phyloP scores from a whole-genome alignment of 2,113 vertebrate genomes.

The Dinomys branickii region DNA sequence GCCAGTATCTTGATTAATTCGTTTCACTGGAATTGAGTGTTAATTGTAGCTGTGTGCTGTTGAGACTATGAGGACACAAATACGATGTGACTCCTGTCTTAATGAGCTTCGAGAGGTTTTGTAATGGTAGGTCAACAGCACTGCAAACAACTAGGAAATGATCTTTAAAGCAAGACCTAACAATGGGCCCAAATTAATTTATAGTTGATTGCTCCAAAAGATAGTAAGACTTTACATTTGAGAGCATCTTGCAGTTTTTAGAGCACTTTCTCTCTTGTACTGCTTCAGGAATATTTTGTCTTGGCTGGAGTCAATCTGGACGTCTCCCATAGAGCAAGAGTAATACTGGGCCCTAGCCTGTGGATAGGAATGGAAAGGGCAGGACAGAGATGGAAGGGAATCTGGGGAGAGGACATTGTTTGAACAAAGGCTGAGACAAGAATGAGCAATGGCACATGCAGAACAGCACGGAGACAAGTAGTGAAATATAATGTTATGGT shows the following conservation, averaged over 20 bases:
- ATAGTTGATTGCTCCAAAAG: neutral
- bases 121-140: neutral
- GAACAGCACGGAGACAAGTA: neutral
- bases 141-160: slow-evolving; percentile 26
- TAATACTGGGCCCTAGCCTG: neutral
- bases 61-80: neutral
- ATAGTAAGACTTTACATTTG: neutral
- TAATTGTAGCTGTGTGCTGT: neutral
- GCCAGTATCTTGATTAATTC: slow-evolving; percentile 54
- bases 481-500: neutral
- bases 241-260: neutral
- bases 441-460: neutral
- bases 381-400: neutral
- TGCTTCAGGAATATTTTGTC: neutral
- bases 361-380: neutral
- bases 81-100: neutral
- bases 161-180: slow-evolving; percentile 28
- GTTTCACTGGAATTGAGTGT: slow-evolving; percentile 34
- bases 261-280: neutral
- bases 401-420: neutral
- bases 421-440: neutral
- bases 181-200: neutral
- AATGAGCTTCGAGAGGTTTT: slow-evolving; percentile 22
- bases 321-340: neutral
- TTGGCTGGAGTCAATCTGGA: neutral